These are phyloP conservation scores for Centropristis striata DNA, from an alignment of 2,113 vertebrate species.

Conservation along the genomic window DNA sequence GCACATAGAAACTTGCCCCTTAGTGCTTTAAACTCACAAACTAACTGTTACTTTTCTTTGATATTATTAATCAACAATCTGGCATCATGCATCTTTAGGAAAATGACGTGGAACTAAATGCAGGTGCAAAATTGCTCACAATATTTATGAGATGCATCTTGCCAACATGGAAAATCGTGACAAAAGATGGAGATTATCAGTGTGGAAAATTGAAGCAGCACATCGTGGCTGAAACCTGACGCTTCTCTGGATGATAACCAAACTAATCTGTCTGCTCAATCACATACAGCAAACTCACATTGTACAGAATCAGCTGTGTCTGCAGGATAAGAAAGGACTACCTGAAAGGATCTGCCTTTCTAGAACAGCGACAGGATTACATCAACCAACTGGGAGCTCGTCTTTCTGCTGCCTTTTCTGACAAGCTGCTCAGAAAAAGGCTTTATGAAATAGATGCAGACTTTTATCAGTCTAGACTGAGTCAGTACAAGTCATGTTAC, in stretches of 20 bases:
- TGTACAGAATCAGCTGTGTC: conserved; percentile 27
- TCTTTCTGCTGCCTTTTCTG: conserved; percentile 5
- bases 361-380: conserved; percentile 47
- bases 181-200: conserved; percentile 57
- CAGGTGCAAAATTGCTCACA: conserved; percentile 7
- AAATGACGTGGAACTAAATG: conserved; percentile 22
- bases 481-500: background rate
- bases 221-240: conserved; percentile 34
- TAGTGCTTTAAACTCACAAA: conserved; percentile 23
- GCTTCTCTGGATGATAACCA: conserved; percentile 55
- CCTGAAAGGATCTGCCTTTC: conserved; percentile 49
- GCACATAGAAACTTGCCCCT: background rate
- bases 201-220: conserved; percentile 54
- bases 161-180: conserved; percentile 26
- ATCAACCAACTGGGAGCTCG: conserved; percentile 39
- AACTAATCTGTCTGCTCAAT: conserved; percentile 64
- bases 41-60: background rate
- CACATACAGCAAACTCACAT: conserved; percentile 35
- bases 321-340: conserved; percentile 42
- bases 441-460: conserved; percentile 24
- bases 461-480: conserved; percentile 19
- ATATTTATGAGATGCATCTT: conserved; percentile 22
- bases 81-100: conserved; percentile 18
- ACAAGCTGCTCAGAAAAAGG: conserved; percentile 7
- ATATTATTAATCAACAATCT: conserved; percentile 7